These are phyloP conservation scores for Actenoides hombroni DNA, from an alignment of 2,113 vertebrate genomes.

Conservation along the genomic window DNA sequence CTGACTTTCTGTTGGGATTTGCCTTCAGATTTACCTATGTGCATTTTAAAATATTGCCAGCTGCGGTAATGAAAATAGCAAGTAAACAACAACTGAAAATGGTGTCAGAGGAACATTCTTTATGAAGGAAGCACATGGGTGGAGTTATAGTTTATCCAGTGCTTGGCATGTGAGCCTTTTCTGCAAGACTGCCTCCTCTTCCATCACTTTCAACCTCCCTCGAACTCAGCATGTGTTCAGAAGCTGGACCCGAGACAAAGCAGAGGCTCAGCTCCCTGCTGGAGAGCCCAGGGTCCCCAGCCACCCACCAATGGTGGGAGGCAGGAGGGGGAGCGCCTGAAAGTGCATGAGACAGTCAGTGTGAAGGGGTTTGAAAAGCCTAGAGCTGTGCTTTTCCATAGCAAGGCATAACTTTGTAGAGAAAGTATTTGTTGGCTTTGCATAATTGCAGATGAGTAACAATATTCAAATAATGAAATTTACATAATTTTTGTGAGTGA, in stretches of 20 bases:
- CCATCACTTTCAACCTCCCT: neutral
- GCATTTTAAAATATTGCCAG: neutral
- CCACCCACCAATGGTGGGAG: rapidly evolving
- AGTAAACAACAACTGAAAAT: neutral
- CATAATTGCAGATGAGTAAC: neutral
- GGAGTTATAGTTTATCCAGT: neutral
- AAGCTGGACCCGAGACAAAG: neutral
- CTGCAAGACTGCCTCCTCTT: neutral
- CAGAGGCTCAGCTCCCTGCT: rapidly evolving
- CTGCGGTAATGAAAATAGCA: neutral
- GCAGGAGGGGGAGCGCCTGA: neutral
- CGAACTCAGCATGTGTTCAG: neutral
- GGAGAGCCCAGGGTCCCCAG: neutral
- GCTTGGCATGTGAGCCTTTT: rapidly evolving
- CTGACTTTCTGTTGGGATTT: neutral
- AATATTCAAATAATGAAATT: neutral
- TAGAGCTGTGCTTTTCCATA: neutral
- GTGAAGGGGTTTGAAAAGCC: neutral
- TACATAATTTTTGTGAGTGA: neutral
- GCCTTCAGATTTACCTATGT: neutral
- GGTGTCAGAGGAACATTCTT: neutral
- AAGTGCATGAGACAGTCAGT: rapidly evolving
- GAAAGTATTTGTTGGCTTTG: neutral
- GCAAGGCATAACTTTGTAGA: neutral
- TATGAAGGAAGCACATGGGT: neutral